A percentile compares a stretch with the other conserved stretches of the same genome.
phyloP scores from a whole-genome alignment of 2,797 vertebrate genomes.

The Caiman crocodilus region DNA sequence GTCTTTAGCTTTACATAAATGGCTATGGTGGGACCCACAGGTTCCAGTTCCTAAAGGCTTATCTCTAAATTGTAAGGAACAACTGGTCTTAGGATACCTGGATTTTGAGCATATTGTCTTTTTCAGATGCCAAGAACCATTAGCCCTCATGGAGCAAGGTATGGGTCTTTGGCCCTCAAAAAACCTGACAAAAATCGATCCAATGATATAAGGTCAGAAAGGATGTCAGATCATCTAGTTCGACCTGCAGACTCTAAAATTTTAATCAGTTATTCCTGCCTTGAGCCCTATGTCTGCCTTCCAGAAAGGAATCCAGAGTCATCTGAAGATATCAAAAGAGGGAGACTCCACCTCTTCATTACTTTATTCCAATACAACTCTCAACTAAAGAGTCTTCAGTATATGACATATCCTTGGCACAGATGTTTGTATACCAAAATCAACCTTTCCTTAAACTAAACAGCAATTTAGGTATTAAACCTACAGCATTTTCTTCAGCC shows the following conservation, averaged over 20 bases:
- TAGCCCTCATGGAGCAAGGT: no score
- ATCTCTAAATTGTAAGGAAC: no score
- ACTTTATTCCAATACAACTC: background rate
- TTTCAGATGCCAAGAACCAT: no score
- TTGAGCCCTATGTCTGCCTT: no score
- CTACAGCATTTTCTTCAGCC: background rate
- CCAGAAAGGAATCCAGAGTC: no score
- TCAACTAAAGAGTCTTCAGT: no score
- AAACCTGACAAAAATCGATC: background rate
- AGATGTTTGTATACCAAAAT: background rate
- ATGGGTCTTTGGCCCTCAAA: background rate
- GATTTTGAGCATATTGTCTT: no score
- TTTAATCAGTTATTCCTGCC: fast-evolving
- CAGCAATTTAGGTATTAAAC: background rate
- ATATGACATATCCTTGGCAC: no score
- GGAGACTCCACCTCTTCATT: background rate
- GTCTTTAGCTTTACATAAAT: background rate
- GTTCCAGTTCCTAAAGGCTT: background rate
- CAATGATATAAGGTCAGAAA: background rate
- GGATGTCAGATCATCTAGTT: fast-evolving
- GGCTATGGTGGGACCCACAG: no score
- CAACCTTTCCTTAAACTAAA: background rate
- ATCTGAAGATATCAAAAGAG: no score
- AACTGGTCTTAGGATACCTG: no score
- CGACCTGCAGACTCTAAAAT: background rate